Percentiles rank a stretch among this genome's conserved stretches.
Evolutionary conservation across 2,888 invertebrate genomes (phyloP).

Genomic region (Cryptops parisi): DNA sequence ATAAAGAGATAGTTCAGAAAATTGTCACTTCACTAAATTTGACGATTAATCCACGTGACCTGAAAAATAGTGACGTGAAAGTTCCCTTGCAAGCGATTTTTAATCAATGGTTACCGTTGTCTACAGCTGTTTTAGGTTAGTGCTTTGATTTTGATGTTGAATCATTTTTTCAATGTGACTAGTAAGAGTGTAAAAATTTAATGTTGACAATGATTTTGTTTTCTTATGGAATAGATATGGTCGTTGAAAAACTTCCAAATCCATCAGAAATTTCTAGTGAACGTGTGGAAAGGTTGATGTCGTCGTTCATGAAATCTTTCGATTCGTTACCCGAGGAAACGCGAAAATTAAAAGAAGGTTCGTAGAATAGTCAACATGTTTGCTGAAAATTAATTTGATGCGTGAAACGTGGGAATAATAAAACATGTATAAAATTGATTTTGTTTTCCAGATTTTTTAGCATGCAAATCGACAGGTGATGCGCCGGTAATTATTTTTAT

Average conservation of each 20-base stretch:
- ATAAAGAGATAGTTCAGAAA: conserved; percentile 33
- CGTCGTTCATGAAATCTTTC: conserved; percentile 45
- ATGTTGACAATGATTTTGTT: no score
- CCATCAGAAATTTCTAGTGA: conserved; percentile 58
- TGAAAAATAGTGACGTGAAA: conserved; percentile 60
- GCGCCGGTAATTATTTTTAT: conserved; percentile 58
- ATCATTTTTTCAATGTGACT: not conserved
- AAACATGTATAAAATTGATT: no score
- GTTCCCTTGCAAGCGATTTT: conserved; percentile 65
- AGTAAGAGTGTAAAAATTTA: no score
- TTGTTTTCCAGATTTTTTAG: conserved; percentile 27
- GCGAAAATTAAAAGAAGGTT: conserved; percentile 51
- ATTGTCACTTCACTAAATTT: conserved; percentile 45
- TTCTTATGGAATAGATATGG: no score
- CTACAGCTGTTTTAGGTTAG: conserved; percentile 52
- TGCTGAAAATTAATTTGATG: no score
- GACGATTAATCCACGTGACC: conserved; percentile 56
- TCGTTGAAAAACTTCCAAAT: conserved; percentile 63
- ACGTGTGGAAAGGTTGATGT: conserved; percentile 68
- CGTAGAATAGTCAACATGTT: not conserved
- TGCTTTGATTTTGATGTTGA: not conserved
- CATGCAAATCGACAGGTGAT: conserved; percentile 47
- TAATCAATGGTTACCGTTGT: conserved; percentile 79
- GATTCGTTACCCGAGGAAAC: conserved; percentile 52
- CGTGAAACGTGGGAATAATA: no score